phyloP scores from a whole-genome alignment of 2,888 invertebrate species.

The Clivina fossor region DNA sequence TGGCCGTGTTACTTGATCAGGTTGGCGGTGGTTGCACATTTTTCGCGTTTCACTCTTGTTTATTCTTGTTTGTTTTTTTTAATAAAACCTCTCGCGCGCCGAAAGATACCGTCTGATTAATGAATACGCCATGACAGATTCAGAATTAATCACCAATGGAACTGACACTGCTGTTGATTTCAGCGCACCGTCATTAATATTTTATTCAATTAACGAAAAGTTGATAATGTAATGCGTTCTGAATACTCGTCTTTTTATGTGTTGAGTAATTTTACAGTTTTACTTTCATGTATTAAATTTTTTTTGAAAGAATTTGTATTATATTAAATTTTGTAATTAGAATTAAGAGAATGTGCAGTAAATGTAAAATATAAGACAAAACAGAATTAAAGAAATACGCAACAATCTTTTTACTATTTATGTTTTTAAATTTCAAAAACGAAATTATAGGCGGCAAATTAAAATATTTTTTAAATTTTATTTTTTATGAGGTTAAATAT shows the following conservation, averaged over 20 bases:
- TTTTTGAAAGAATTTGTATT: too few species aligned
- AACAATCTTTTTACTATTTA: too few species aligned
- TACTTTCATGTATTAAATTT: too few species aligned
- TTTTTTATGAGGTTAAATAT: too few species aligned
- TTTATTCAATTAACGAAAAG: constrained; percentile 23
- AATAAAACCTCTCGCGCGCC: constrained; percentile 21
- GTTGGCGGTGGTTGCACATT: neutral
- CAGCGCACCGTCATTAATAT: constrained; percentile 26
- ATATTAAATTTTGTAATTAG: too few species aligned
- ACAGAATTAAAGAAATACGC: too few species aligned
- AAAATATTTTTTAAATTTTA: too few species aligned
- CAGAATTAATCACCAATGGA: constrained; percentile 25
- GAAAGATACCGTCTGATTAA: constrained; percentile 24
- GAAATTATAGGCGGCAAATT: too few species aligned
- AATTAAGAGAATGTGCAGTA: too few species aligned
- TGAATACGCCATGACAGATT: constrained; percentile 19
- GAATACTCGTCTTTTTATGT: constrained; percentile 13
- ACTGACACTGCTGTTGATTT: constrained; percentile 28
- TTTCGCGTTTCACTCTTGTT: neutral
- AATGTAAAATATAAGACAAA: too few species aligned
- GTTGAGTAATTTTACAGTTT: constrained; percentile 13
- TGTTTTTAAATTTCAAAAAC: too few species aligned
- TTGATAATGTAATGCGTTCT: constrained; percentile 16
- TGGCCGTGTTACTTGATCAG: too few species aligned
- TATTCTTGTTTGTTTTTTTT: constrained; percentile 15